A percentile compares a stretch with the other conserved stretches of the same genome.
Conservation (phyloP, 2,888 invertebrate species). For the Lepidochitona cinerea region DNA sequence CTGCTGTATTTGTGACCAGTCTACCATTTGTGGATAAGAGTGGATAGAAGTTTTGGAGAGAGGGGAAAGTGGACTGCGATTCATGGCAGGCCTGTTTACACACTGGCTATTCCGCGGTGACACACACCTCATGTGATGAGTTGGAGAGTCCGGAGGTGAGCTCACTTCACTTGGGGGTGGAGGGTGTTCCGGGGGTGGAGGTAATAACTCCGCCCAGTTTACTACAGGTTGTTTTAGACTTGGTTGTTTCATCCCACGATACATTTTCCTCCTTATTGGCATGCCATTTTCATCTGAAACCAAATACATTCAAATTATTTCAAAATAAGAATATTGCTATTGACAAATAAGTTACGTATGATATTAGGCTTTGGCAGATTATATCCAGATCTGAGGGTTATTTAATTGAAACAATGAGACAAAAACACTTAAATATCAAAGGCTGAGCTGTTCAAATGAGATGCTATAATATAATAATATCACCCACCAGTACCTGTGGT, state of each 20-base stretch:
- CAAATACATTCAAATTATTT: background rate
- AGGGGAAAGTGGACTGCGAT: slow-evolving; percentile 55
- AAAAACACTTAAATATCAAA: too few species aligned
- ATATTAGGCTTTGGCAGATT: too few species aligned
- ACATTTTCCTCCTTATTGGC: slow-evolving; percentile 49
- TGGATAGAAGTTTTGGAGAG: slow-evolving; percentile 61
- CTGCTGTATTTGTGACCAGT: slow-evolving; percentile 7
- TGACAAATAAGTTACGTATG: too few species aligned
- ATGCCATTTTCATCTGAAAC: slow-evolving; percentile 60
- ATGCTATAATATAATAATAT: too few species aligned
- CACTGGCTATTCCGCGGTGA: background rate
- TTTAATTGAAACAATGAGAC: too few species aligned
- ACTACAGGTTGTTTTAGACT: slow-evolving; percentile 57
- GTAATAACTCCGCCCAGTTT: slow-evolving; percentile 69
- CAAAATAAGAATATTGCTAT: background rate
- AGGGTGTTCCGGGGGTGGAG: slow-evolving; percentile 72
- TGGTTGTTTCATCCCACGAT: slow-evolving; percentile 33
- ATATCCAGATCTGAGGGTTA: too few species aligned
- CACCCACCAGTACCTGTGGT: slow-evolving; percentile 43
- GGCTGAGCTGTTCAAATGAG: too few species aligned
- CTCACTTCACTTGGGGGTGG: slow-evolving; percentile 69
- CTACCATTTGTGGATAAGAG: slow-evolving; percentile 33
- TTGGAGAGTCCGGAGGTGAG: slow-evolving; percentile 55
- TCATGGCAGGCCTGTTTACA: slow-evolving; percentile 13
- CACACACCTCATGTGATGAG: background rate